Conservation (phyloP, 2,888 invertebrate genomes). For the Acanthosepion pharaonis region DNA sequence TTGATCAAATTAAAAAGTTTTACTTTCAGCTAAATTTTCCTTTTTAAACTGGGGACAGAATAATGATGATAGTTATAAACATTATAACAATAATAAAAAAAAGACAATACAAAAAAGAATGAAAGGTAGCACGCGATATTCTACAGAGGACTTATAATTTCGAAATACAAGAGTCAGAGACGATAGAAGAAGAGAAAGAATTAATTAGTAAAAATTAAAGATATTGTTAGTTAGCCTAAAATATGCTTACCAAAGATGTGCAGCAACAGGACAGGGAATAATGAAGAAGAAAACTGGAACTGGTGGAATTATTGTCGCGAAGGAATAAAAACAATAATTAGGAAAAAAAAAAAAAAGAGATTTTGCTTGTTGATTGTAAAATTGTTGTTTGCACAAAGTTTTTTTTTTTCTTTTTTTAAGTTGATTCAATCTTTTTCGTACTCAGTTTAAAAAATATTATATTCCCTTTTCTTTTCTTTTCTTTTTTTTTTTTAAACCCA, state of each 20-base stretch:
- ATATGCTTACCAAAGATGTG: neutral
- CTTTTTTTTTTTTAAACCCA: neutral
- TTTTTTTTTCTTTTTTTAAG: too few species aligned
- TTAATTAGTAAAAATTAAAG: neutral
- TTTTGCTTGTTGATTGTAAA: neutral
- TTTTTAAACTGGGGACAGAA: neutral
- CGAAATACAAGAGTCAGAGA: neutral
- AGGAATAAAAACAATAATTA: neutral
- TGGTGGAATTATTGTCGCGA: neutral
- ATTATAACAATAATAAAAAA: neutral
- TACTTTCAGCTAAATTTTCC: too few species aligned
- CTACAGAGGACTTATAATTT: neutral
- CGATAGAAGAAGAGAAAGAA: neutral
- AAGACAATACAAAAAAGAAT: neutral
- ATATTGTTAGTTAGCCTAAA: neutral
- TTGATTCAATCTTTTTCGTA: too few species aligned
- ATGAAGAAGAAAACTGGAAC: neutral
- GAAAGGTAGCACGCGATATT: neutral
- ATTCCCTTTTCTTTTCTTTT: neutral
- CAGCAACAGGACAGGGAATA: neutral
- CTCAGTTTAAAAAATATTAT: neutral
- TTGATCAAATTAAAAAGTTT: too few species aligned
- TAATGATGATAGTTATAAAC: too few species aligned
- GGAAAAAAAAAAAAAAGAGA: neutral
- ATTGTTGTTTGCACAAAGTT: neutral